A percentile compares a stretch with the other conserved stretches of the same genome.
Conservation (phyloP, 2,113 vertebrate species). For the Paratilapia polleni region DNA sequence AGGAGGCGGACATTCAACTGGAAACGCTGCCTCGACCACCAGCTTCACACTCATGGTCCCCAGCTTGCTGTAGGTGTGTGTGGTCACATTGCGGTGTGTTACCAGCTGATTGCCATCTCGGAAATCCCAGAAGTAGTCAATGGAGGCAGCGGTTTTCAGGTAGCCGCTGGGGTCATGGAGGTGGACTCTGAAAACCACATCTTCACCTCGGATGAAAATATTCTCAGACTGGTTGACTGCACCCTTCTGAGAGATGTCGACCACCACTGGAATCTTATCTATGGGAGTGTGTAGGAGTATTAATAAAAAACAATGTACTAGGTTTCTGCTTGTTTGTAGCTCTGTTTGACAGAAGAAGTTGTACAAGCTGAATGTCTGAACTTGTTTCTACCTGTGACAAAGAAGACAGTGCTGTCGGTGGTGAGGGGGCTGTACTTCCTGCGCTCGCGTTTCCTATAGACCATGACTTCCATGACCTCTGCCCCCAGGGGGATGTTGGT, state of each 20-base stretch:
- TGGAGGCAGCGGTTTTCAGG: conserved; percentile 82
- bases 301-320: background rate
- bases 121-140: conserved; percentile 92
- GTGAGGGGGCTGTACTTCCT: conserved; percentile 81
- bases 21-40: conserved; percentile 87
- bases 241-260: conserved; percentile 89
- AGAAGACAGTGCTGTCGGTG: conserved; percentile 79
- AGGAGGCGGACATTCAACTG: conserved; percentile 79
- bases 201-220: conserved; percentile 86
- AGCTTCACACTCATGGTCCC: conserved; percentile 87
- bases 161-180: conserved; percentile 93
- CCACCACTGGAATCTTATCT: conserved; percentile 91
- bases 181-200: conserved; percentile 85
- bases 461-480: conserved; percentile 87
- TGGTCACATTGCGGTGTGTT: conserved; percentile 79
- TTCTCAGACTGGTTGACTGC: conserved; percentile 85
- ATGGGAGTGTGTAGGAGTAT: background rate
- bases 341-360: background rate
- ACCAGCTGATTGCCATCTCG: conserved; percentile 89
- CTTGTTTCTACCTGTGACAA: conserved; percentile 85
- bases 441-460: conserved; percentile 85
- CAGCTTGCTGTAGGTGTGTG: conserved; percentile 83
- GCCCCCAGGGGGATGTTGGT: conserved; percentile 85
- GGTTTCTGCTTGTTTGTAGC: background rate
- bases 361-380: background rate